Evolutionary conservation across 1,140 invertebrate species (phyloP).

Genomic region (Pentalonia nigronervosa): DNA sequence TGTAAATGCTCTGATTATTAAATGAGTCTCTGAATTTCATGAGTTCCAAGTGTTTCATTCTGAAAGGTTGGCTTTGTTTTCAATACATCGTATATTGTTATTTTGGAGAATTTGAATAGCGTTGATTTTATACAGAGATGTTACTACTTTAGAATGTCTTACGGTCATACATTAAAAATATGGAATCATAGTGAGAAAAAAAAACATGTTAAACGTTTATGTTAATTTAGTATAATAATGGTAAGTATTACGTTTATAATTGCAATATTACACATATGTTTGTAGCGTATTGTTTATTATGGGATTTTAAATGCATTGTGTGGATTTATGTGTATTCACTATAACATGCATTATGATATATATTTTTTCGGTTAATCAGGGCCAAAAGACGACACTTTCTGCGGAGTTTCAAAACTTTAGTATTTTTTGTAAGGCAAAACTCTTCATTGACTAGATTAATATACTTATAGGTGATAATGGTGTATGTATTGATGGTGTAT

Average conservation of each 20-base stretch:
- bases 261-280: neutral
- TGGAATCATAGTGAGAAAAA: neutral
- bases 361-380: too few relatives aligned
- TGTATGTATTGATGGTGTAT: too few relatives aligned
- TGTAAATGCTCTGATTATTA: neutral
- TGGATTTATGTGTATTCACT: neutral
- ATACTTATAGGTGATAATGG: too few relatives aligned
- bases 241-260: neutral
- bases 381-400: too few relatives aligned
- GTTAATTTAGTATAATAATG: neutral
- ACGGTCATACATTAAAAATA: neutral
- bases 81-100: neutral
- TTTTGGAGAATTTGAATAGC: neutral
- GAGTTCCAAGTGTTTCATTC: neutral
- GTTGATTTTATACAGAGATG: neutral
- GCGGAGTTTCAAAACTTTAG: too few relatives aligned
- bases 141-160: neutral
- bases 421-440: too few relatives aligned
- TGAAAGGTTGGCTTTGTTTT: neutral
- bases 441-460: too few relatives aligned
- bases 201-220: neutral
- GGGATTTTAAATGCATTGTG: neutral
- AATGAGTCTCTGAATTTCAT: neutral
- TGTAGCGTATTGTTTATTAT: neutral
- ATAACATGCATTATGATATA: neutral